Percentiles rank a stretch among this genome's conserved stretches.
Evolutionary conservation across 2,797 vertebrate genomes (phyloP).

Genomic region (Acanthurus tractus): DNA sequence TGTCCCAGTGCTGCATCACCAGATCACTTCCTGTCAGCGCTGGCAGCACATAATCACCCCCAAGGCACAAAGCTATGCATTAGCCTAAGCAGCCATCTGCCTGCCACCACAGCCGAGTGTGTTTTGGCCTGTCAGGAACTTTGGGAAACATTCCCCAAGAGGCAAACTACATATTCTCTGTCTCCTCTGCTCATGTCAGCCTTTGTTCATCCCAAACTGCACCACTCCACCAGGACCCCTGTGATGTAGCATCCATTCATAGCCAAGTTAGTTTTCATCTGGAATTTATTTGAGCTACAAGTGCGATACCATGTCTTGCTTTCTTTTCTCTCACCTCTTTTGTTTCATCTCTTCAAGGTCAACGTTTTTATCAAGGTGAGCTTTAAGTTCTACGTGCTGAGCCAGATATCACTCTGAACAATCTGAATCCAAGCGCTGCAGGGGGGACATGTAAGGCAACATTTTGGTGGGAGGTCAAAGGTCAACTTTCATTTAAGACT

Average conservation of each 20-base stretch:
- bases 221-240: constrained; percentile 28
- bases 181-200: constrained; percentile 67
- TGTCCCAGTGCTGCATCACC: constrained; percentile 38
- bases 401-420: constrained; percentile 44
- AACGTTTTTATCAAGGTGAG: constrained; percentile 20
- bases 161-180: constrained; percentile 61
- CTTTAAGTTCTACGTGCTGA: constrained; percentile 31
- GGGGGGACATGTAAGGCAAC: constrained; percentile 35
- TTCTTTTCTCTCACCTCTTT: constrained; percentile 28
- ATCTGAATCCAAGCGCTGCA: background rate
- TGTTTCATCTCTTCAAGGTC: constrained; percentile 32
- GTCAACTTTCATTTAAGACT: constrained; percentile 60
- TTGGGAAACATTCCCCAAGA: constrained; percentile 66
- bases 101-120: constrained; percentile 54
- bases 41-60: constrained; percentile 51
- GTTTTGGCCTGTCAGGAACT: constrained; percentile 60
- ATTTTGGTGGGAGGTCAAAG: constrained; percentile 62
- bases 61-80: constrained; percentile 53
- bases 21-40: constrained; percentile 42
- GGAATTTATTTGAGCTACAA: constrained; percentile 4
- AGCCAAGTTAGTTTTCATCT: constrained; percentile 17
- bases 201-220: constrained; percentile 14
- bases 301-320: constrained; percentile 5
- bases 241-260: constrained; percentile 23
- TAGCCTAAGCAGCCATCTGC: constrained; percentile 50